A percentile compares a stretch with the other conserved stretches of the same genome.
Evolutionary conservation across 2,797 vertebrate genomes (phyloP).

Genomic region (Linurgus olivaceus): DNA sequence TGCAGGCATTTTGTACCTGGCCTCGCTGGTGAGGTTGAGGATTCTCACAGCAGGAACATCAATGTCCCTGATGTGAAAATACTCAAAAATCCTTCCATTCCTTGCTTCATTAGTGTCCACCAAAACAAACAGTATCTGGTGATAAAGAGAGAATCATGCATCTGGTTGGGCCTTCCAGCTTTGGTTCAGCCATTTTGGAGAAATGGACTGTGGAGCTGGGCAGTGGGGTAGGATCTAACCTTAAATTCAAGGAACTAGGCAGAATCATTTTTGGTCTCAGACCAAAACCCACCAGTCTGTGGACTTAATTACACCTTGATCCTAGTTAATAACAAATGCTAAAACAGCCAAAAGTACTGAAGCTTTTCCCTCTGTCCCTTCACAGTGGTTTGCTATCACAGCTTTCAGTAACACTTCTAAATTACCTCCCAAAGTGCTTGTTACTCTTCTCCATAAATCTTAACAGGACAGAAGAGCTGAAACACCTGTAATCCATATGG

Average conservation of each 20-base stretch:
- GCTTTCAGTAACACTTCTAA: background rate
- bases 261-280: background rate
- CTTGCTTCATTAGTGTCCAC: slow-evolving; percentile 83
- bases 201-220: background rate
- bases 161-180: background rate
- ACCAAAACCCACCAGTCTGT: background rate
- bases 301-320: background rate
- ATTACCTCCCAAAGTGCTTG: background rate
- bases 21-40: slow-evolving; percentile 84
- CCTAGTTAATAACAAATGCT: background rate
- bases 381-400: background rate
- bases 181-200: background rate
- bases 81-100: slow-evolving; percentile 85
- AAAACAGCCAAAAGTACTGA: background rate
- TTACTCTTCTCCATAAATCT: background rate
- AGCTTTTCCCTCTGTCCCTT: background rate
- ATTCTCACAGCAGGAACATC: slow-evolving; percentile 84
- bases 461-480: background rate
- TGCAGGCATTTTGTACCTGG: slow-evolving; percentile 87
- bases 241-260: background rate
- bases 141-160: background rate
- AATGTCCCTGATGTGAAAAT: slow-evolving; percentile 81
- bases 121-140: slow-evolving; percentile 85
- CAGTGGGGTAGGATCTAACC: background rate
- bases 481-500: background rate